These are phyloP conservation scores for Stenodema calcarata DNA, from an alignment of 2,888 invertebrate species.

Conservation along the genomic window DNA sequence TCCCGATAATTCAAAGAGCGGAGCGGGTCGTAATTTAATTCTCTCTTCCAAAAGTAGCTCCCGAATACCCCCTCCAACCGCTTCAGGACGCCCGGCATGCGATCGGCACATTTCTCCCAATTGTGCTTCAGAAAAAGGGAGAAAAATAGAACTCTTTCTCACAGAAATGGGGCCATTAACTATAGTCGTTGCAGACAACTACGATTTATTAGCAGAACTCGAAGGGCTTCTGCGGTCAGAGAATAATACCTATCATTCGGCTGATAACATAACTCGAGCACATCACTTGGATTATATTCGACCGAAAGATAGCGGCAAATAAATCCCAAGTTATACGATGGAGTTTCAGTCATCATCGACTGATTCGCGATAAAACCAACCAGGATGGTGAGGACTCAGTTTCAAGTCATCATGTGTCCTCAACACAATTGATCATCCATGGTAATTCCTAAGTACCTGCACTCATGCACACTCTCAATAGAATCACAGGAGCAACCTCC, in stretches of 20 bases:
- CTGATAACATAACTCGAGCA: no score
- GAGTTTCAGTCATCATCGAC: no score
- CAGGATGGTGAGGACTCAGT: no score
- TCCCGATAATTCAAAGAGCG: neutral
- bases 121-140: neutral
- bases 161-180: neutral
- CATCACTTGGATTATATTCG: no score
- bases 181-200: neutral
- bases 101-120: neutral
- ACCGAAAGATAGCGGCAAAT: no score
- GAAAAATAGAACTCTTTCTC: neutral
- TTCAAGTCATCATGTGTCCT: no score
- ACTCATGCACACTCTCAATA: no score
- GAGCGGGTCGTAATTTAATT: neutral
- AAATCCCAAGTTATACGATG: no score
- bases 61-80: neutral
- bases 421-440: no score
- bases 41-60: neutral
- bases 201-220: neutral
- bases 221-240: neutral
- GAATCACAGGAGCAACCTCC: no score
- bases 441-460: no score
- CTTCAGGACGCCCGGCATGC: neutral
- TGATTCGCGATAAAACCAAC: no score
- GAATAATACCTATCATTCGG: neutral